These are phyloP conservation scores for Holotrichia oblita DNA, from an alignment of 1,140 invertebrate species.

Conservation along the genomic window DNA sequence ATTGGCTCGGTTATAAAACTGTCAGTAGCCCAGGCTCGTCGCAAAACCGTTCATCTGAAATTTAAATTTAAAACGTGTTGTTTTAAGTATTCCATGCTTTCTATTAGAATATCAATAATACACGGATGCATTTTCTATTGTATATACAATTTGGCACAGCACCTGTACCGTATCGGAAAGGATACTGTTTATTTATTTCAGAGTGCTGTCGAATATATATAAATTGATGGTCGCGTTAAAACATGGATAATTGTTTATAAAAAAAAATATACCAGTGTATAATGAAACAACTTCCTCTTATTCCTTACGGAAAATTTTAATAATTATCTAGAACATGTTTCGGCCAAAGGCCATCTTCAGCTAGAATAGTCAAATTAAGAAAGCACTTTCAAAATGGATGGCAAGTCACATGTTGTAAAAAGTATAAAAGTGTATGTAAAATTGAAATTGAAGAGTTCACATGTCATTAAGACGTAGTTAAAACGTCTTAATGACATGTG, in stretches of 20 bases:
- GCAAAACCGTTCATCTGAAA: slow-evolving; percentile 21
- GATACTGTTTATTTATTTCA: slow-evolving; percentile 17
- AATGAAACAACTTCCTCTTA: no score
- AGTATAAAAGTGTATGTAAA: no score
- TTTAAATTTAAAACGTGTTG: slow-evolving; percentile 24
- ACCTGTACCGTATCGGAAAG: background rate
- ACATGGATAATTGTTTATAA: background rate
- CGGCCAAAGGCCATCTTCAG: no score
- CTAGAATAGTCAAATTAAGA: no score
- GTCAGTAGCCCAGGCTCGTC: slow-evolving; percentile 13
- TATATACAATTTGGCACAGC: background rate
- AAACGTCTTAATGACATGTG: no score
- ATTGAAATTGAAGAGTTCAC: no score
- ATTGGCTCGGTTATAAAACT: slow-evolving; percentile 36
- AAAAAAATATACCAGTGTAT: no score
- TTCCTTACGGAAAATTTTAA: no score
- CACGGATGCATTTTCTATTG: background rate
- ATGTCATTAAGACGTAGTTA: no score
- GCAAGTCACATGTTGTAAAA: no score
- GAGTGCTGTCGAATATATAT: background rate
- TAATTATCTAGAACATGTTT: no score
- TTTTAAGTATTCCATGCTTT: slow-evolving; percentile 5
- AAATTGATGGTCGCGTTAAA: background rate
- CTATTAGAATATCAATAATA: slow-evolving; percentile 11
- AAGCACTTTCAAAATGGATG: no score